Conservation (phyloP, 64 coral and sea anemone genomes). For the Porites australiensis region DNA sequence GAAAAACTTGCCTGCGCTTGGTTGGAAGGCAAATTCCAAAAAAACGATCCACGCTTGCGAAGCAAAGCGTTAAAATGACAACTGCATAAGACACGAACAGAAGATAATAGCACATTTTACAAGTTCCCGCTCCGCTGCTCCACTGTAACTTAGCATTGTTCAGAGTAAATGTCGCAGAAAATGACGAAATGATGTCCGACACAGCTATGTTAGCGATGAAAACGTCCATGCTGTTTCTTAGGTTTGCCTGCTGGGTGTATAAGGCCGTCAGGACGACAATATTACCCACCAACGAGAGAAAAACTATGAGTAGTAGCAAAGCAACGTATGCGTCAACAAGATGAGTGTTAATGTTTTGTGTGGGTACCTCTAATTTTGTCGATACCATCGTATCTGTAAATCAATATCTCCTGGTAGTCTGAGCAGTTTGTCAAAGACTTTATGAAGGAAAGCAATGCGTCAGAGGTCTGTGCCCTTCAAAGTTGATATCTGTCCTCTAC, state of each 20-base stretch:
- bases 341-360: not conserved
- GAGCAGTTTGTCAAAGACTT: too few species aligned
- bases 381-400: not conserved
- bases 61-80: not conserved
- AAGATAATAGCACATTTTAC: slow-evolving; percentile 27
- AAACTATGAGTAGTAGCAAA: slow-evolving; percentile 2
- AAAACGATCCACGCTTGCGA: slow-evolving; percentile 29
- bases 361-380: not conserved
- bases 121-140: slow-evolving; percentile 7
- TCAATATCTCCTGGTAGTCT: too few species aligned
- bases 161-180: slow-evolving; percentile 40
- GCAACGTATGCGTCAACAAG: slow-evolving; percentile 4
- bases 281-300: slow-evolving; percentile 4
- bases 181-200: slow-evolving; percentile 21
- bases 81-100: slow-evolving; percentile 37
- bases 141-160: slow-evolving; percentile 48
- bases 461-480: too few species aligned
- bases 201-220: slow-evolving; percentile 40
- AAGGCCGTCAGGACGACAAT: slow-evolving; percentile 1
- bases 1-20: slow-evolving; percentile 24
- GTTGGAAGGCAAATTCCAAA: slow-evolving; percentile 35
- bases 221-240: slow-evolving; percentile 1
- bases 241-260: slow-evolving; percentile 5
- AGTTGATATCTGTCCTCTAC: too few species aligned
- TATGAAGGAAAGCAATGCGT: not conserved